Base-by-base conservation (phyloP, 1,140 invertebrate species). In the Phymorhynchus buccinoides region DNA sequence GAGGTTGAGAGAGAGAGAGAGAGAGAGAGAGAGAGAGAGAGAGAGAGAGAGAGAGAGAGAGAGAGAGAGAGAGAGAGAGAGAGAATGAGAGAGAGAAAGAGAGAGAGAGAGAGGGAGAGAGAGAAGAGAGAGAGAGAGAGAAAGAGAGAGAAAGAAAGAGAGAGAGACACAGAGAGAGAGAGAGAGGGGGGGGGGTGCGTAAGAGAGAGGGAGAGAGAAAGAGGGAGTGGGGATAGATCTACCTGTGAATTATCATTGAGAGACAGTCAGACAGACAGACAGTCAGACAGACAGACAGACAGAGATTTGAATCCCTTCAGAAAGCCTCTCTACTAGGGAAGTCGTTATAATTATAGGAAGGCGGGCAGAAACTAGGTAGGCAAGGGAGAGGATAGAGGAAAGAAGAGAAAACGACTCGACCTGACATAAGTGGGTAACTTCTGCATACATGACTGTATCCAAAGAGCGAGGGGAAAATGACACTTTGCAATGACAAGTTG, bases 41-140 rank as follows among this genome's bases (percentile, higher is more conserved):
- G 48, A 56, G 79, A 80, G 56, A 85, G 39, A 87, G 48, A 80
- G 41, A 86, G 81, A 81, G 42, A 84, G 79, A 66, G 78, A 81
- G 52, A 75, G 52, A 56, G 75, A 81, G 79, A 42, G 80, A 37
- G 80, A 41, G 68, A 39, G 30, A 77, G 12, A 42, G 27, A 83
- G 22, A 85, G 39, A 73, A 27, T 56, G 42, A 81, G 12, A 42
- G 85, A 86, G 56, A 68, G 32, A 80, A 1, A 79, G 37, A 9
- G 6, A 62, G 32, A 80, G 18, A 44, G 35, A 80, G 77, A 84
- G 52, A 84, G 44, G 56, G 56, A 66, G 81, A 35, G 39, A 68
- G 81, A n/a, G 37, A 14, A 75, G 71, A 68, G 81, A n/a, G 56
- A 68, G 56, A 83, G 81, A 68, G 37, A n/a, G 37, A 12, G 30